phyloP scores from a whole-genome alignment of 2,888 invertebrate species.

The Spialia ferax region DNA sequence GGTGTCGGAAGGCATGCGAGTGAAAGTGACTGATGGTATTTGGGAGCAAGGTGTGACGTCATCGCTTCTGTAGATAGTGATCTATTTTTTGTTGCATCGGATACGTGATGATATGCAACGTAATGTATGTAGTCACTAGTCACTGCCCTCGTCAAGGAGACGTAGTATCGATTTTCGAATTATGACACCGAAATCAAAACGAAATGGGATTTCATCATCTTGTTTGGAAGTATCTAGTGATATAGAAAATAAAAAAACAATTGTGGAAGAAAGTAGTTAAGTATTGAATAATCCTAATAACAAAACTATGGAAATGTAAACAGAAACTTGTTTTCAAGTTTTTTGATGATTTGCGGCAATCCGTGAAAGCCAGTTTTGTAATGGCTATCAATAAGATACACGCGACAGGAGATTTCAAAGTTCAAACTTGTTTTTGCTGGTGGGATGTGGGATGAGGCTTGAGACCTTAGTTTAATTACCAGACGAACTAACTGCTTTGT shows the following conservation, averaged over 20 bases:
- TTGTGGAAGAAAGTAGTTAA: background rate
- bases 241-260: background rate
- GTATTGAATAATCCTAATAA: background rate
- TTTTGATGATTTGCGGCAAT: background rate
- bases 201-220: background rate
- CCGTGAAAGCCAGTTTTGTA: background rate
- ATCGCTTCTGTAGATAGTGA: conserved; percentile 45
- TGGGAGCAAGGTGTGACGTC: conserved; percentile 76
- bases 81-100: conserved; percentile 40
- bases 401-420: too few relatives aligned
- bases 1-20: conserved; percentile 60
- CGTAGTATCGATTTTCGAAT: background rate
- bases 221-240: background rate
- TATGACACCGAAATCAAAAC: background rate
- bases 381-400: background rate
- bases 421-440: too few relatives aligned
- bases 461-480: background rate
- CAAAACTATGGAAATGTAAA: background rate
- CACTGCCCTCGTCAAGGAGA: background rate
- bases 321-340: background rate
- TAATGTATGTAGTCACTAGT: conserved; percentile 6
- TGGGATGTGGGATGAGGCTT: too few relatives aligned
- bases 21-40: conserved; percentile 81
- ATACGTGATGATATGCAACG: conserved; percentile 29
- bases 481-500: background rate